Evolutionary conservation across 1,140 invertebrate species (phyloP).

Genomic region (Calephelis virginiensis): DNA sequence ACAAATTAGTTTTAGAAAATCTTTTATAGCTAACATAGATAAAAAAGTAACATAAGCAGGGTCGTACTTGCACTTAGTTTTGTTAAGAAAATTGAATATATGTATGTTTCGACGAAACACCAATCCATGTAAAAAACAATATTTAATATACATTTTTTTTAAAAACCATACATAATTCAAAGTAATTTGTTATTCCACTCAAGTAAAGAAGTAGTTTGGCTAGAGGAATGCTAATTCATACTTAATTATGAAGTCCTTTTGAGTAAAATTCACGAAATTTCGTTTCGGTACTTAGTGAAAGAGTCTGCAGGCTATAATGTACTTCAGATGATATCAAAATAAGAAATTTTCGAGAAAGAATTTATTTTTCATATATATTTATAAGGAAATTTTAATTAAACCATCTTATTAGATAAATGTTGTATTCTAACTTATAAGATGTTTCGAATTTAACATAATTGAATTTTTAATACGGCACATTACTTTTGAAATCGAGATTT

Average conservation of each 20-base stretch:
- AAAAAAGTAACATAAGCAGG: no score
- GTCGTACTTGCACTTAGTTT: no score
- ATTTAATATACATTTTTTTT: neutral
- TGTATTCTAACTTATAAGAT: neutral
- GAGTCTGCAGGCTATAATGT: conserved; percentile 17
- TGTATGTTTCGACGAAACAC: no score
- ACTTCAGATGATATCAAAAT: conserved; percentile 45
- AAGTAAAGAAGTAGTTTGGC: conserved; percentile 4
- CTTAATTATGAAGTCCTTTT: conserved; percentile 22
- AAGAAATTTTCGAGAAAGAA: conserved; percentile 20
- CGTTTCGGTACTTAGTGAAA: conserved; percentile 17
- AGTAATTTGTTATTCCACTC: conserved; percentile 17
- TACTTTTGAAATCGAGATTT: no score
- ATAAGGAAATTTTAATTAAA: neutral
- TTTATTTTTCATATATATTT: neutral
- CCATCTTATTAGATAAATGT: no score
- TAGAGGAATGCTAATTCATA: conserved; percentile 16
- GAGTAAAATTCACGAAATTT: conserved; percentile 3
- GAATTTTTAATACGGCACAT: no score
- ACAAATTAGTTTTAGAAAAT: no score
- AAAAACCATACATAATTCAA: neutral
- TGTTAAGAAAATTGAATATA: no score
- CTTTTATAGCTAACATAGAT: no score
- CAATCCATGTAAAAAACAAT: no score
- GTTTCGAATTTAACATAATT: no score